Evolutionary conservation across 2,797 vertebrate species (phyloP).

Genomic region (Tangara arthus): DNA sequence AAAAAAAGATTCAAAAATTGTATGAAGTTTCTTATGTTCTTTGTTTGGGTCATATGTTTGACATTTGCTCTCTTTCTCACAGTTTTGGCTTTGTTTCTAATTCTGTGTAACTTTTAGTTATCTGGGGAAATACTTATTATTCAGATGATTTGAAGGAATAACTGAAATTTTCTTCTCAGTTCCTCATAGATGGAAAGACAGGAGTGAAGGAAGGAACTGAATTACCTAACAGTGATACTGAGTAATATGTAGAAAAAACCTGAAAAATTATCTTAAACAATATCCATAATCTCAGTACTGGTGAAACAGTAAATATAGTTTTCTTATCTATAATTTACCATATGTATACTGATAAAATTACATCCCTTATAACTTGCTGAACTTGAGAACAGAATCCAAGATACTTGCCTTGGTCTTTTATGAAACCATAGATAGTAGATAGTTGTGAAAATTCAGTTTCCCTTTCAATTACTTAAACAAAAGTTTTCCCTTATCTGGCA

Average conservation of each 20-base stretch:
- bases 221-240: background rate
- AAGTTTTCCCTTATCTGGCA: background rate
- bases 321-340: background rate
- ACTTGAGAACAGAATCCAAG: background rate
- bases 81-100: background rate
- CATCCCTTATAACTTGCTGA: background rate
- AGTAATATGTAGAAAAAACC: accelerated
- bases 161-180: background rate
- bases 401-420: background rate
- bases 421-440: background rate
- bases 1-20: background rate
- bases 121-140: background rate
- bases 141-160: background rate
- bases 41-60: accelerated
- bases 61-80: background rate
- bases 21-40: background rate
- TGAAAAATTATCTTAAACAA: background rate
- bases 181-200: background rate
- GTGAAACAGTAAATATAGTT: background rate
- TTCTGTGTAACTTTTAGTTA: background rate
- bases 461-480: accelerated
- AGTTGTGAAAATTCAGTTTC: background rate
- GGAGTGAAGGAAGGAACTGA: background rate
- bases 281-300: background rate
- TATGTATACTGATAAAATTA: background rate